A percentile compares a stretch with the other conserved stretches of the same genome.
phyloP scores from a whole-genome alignment of 2,888 invertebrate species.

The Sphaerophoria taeniata region DNA sequence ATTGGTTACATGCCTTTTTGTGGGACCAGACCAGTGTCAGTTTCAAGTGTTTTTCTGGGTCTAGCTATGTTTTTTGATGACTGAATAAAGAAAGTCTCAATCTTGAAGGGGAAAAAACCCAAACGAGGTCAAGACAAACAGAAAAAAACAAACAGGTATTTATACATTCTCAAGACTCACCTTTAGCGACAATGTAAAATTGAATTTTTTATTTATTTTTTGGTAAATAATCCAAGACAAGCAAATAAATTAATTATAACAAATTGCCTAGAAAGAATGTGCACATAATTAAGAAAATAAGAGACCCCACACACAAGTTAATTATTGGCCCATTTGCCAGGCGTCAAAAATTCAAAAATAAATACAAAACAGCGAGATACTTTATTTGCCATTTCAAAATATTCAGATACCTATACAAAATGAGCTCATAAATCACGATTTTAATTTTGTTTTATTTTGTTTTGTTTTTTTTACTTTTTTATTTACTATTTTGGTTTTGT shows the following conservation, averaged over 20 bases:
- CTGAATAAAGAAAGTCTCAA: slow-evolving; percentile 14
- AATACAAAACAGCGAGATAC: slow-evolving; percentile 57
- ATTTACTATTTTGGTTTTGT: not conserved
- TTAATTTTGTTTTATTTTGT: slow-evolving; percentile 49
- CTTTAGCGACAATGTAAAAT: slow-evolving; percentile 34
- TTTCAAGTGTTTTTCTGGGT: not conserved
- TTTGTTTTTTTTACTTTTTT: not conserved
- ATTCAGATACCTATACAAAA: slow-evolving; percentile 35
- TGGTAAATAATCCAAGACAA: slow-evolving; percentile 23
- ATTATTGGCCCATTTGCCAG: slow-evolving; percentile 50
- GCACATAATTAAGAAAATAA: slow-evolving; percentile 9
- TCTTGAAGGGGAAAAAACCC: not conserved
- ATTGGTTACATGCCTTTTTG: slow-evolving; percentile 53
- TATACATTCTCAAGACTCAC: slow-evolving; percentile 15
- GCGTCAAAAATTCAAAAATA: slow-evolving; percentile 41
- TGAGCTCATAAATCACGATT: slow-evolving; percentile 62
- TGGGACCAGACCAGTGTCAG: slow-evolving; percentile 25
- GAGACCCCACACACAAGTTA: slow-evolving; percentile 46
- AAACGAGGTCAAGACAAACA: not conserved
- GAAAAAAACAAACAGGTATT: not conserved
- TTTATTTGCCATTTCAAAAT: slow-evolving; percentile 62
- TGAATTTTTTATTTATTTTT: slow-evolving; percentile 21
- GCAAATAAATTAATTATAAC: slow-evolving; percentile 70
- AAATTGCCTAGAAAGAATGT: slow-evolving; percentile 64
- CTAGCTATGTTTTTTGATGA: slow-evolving; percentile 3